Evolutionary conservation across 1,140 invertebrate genomes (phyloP), one percentile per base, ranked within the genome.

Genomic region (Philotrypesis tridentata): DNA sequence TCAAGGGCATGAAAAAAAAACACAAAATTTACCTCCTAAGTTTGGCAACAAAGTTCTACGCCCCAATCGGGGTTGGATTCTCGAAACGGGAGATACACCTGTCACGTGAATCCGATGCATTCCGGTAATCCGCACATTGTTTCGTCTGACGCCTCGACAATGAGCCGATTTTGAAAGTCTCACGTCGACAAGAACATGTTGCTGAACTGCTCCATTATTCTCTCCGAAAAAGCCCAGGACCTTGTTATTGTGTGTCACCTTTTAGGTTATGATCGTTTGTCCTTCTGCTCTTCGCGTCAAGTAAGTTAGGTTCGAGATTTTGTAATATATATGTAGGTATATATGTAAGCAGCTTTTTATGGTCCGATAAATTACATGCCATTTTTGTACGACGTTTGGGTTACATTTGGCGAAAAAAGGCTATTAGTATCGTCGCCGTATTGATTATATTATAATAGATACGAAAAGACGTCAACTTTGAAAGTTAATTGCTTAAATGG

Each of bases 41-140:
- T 81, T 81, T 48, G 72, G 40, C 43, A 70, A 70, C 23, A 29
- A 70, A 31, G 3, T 17, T 60, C n/a, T 29, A 68, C 25, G 3
- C 21, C 40, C 7, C 2, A 33, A 7, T 3, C 37, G 0, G 33
- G n/a, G 25, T 0, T 48, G 37, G 60, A 75, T 12, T 48, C 8
- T 37, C 14, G 33, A 27, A 70, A 43, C 12, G 40, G 17, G 40
- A 40, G 40, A 14, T 43, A 25, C 67, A 37, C 1, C 1, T 29
- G 31, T 81, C 76, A 78, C 11, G 76, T 78, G 60, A 29, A 76
- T 27, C 71, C 63, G 61, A 40, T 37, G 43, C 37, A n/a, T 61
- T 76, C 60, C 65, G 29, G 37, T 63, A 27, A 29, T 68, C 25
- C 65, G 72, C 23, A 21, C 80, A 71, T 82, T 74, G 37, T 80